Percentiles rank a stretch among this genome's conserved stretches.
phyloP scores from a whole-genome alignment of 2,888 invertebrate species.

The Itoplectis maculator region DNA sequence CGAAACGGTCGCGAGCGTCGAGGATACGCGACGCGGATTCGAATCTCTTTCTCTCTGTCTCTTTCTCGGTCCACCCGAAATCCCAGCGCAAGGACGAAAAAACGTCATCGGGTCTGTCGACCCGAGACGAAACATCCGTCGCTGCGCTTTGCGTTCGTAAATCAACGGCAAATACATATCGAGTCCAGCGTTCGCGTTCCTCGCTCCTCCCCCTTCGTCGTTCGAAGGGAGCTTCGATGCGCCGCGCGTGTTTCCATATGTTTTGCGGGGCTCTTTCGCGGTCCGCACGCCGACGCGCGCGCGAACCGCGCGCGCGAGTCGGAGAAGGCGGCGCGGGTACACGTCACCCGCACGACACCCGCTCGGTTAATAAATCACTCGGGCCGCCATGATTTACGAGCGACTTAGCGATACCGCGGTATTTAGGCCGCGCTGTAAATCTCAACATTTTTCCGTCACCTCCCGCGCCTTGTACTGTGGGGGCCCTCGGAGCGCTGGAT shows the following conservation, averaged over 20 bases:
- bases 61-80: too few relatives aligned
- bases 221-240: background rate
- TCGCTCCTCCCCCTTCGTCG: background rate
- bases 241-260: slow-evolving; percentile 33
- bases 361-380: slow-evolving; percentile 63
- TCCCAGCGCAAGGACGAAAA: too few relatives aligned
- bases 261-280: slow-evolving; percentile 32
- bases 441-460: slow-evolving; percentile 66
- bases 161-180: background rate
- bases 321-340: slow-evolving; percentile 39
- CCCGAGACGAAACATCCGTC: too few relatives aligned
- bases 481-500: slow-evolving; percentile 33
- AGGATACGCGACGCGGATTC: background rate
- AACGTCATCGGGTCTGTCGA: too few relatives aligned
- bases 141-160: background rate
- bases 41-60: too few relatives aligned
- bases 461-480: slow-evolving; percentile 49
- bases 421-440: slow-evolving; percentile 74
- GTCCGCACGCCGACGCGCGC: slow-evolving; percentile 11
- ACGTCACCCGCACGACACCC: slow-evolving; percentile 38
- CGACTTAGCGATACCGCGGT: slow-evolving; percentile 72
- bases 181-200: background rate
- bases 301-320: background rate
- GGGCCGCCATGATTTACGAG: slow-evolving; percentile 71
- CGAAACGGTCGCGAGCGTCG: background rate